Evolutionary conservation across 1,140 invertebrate species (phyloP).

Genomic region (Drosophila lini): DNA sequence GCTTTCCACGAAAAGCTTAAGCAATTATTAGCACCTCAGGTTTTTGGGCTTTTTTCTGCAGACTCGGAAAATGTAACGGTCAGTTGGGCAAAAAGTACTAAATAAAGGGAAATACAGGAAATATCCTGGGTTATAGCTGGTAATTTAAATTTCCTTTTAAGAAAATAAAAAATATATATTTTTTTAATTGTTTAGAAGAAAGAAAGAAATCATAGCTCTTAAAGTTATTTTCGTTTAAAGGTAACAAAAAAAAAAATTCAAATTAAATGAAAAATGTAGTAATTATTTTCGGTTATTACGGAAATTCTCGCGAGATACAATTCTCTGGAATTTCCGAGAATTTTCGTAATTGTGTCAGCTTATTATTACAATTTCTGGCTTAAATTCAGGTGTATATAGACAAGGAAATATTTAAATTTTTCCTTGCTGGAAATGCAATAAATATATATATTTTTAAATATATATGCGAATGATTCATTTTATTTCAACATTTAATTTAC

Average conservation of each 20-base stretch:
- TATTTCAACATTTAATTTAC: conserved; percentile 9
- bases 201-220: background rate
- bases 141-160: too few relatives aligned
- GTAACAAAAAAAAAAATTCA: too few relatives aligned
- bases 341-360: conserved; percentile 3
- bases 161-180: background rate
- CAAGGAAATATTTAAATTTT: background rate
- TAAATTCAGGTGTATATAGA: background rate
- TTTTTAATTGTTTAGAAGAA: background rate
- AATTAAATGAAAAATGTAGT: background rate
- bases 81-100: background rate
- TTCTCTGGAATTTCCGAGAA: background rate
- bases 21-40: conserved; percentile 18
- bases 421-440: conserved; percentile 4
- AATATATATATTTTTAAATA: background rate
- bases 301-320: background rate
- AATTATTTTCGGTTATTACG: background rate
- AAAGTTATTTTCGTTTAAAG: background rate
- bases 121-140: background rate
- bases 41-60: conserved; percentile 7
- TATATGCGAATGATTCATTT: background rate
- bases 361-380: background rate
- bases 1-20: conserved; percentile 30
- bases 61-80: conserved; percentile 35
- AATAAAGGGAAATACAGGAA: background rate